Conservation (phyloP, 1,140 invertebrate genomes). For the Alviniconcha marisindica region DNA sequence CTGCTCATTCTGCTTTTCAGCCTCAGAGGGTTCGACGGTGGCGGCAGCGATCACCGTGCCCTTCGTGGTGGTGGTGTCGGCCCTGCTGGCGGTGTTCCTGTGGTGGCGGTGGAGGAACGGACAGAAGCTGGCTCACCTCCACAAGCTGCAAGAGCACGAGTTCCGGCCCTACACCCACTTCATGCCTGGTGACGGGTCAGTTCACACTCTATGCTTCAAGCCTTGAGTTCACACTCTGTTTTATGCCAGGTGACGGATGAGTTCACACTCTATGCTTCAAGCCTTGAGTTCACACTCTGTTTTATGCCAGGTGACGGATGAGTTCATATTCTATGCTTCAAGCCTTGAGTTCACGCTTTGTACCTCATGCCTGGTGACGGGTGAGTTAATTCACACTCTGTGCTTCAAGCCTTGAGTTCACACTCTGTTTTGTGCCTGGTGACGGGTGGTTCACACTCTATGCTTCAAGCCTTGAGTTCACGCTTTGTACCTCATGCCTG, state of each 20-base stretch:
- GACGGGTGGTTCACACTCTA: no score
- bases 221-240: no score
- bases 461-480: no score
- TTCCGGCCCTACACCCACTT: conserved; percentile 32
- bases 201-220: background rate
- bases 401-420: background rate
- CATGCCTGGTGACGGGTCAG: background rate
- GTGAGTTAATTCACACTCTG: background rate
- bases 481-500: no score
- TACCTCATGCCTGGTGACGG: background rate
- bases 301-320: background rate
- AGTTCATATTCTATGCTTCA: no score
- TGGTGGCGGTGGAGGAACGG: background rate
- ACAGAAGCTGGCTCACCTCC: background rate
- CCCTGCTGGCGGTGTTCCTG: background rate
- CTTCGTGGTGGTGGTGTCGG: background rate
- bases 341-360: background rate
- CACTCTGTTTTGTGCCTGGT: no score
- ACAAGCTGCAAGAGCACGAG: background rate
- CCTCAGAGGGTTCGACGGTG: background rate
- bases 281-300: no score
- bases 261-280: no score
- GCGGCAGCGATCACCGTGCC: conserved; percentile 6
- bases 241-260: background rate
- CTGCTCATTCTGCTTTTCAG: background rate